Percentiles rank a stretch among this genome's conserved stretches.
Evolutionary conservation across 2,888 invertebrate species (phyloP).

Genomic region (Sialis lutaria): DNA sequence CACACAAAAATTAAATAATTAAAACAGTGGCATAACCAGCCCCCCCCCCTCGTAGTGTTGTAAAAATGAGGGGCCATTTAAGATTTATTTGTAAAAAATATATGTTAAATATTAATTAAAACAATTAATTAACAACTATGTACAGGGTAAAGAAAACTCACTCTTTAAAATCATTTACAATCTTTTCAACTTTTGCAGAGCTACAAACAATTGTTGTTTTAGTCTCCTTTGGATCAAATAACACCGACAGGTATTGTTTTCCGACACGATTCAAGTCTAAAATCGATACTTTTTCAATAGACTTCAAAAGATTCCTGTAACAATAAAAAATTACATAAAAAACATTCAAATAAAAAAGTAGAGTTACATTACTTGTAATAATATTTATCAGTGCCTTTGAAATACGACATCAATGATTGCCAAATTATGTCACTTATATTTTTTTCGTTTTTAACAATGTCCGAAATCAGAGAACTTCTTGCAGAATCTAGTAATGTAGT

Average conservation of each 20-base stretch:
- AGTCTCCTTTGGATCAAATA: slow-evolving; percentile 42
- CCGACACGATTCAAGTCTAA: slow-evolving; percentile 49
- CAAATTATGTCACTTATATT: slow-evolving; percentile 55
- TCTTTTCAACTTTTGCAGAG: slow-evolving; percentile 52
- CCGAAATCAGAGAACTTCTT: slow-evolving; percentile 72
- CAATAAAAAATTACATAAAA: slow-evolving; percentile 10
- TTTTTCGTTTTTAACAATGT: slow-evolving; percentile 66
- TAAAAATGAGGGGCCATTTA: too few species aligned
- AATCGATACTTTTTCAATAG: slow-evolving; percentile 44
- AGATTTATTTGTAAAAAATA: too few species aligned
- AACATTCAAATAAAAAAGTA: neutral
- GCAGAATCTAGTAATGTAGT: slow-evolving; percentile 63
- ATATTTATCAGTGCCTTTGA: slow-evolving; percentile 43
- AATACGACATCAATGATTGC: slow-evolving; percentile 55
- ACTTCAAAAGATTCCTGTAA: slow-evolving; percentile 42
- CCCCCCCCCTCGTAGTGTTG: too few species aligned
- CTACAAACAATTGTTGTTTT: slow-evolving; percentile 62
- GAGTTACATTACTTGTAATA: slow-evolving; percentile 40
- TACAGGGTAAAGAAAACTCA: slow-evolving; percentile 28
- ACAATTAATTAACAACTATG: too few species aligned
- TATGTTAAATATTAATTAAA: too few species aligned
- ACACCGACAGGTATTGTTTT: slow-evolving; percentile 45
- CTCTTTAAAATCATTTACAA: slow-evolving; percentile 47
- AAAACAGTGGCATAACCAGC: too few species aligned
- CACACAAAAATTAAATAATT: too few species aligned